Evolutionary conservation across 2,888 invertebrate genomes (phyloP).

Genomic region (Coelinius sp.): DNA sequence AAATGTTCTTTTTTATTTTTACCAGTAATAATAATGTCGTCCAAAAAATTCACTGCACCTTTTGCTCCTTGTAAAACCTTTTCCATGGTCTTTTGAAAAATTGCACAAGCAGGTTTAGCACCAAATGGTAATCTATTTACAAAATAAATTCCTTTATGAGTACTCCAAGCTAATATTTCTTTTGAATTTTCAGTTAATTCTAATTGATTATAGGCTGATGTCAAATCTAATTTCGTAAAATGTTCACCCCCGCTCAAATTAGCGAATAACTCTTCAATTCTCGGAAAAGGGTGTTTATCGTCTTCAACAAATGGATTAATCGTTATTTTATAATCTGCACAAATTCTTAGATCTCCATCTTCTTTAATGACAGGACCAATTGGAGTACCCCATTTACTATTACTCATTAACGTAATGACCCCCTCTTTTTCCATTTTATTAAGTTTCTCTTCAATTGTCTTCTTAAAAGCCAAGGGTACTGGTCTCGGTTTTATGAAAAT

Average conservation of each 20-base stretch:
- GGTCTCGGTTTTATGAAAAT: conserved; percentile 1
- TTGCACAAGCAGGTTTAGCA: neutral
- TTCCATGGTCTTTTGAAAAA: neutral
- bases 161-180: neutral
- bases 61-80: neutral
- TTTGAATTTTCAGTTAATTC: neutral
- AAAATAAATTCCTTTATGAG: neutral
- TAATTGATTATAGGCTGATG: neutral
- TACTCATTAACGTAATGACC: neutral
- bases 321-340: neutral
- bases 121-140: neutral
- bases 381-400: neutral
- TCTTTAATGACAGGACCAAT: neutral
- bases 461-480: neutral
- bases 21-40: neutral
- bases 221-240: neutral
- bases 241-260: neutral
- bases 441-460: neutral
- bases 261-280: neutral
- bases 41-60: neutral
- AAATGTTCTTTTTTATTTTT: neutral
- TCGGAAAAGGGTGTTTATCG: neutral
- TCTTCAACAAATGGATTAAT: neutral
- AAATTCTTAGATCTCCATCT: neutral
- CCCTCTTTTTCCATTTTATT: neutral